Conservation (phyloP, 2,888 invertebrate genomes). For the Macaria notata region DNA sequence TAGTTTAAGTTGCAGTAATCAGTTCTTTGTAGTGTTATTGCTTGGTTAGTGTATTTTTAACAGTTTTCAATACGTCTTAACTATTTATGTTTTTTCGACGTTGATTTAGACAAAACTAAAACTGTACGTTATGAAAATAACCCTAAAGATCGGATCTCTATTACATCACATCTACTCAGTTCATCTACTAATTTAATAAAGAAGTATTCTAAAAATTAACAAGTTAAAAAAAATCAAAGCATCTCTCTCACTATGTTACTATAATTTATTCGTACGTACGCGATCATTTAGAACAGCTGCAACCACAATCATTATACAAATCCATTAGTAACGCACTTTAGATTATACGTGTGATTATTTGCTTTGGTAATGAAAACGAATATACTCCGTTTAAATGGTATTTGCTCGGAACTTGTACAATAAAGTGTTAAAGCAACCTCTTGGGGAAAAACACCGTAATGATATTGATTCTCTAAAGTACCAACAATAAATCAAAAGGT, state of each 20-base stretch:
- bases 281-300: constrained; percentile 64
- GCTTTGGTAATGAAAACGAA: constrained; percentile 54
- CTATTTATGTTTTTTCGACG: too few relatives aligned
- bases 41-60: too few relatives aligned
- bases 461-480: constrained; percentile 4
- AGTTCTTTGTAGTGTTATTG: too few relatives aligned
- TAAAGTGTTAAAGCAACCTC: constrained; percentile 23
- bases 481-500: not conserved
- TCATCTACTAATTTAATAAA: too few relatives aligned
- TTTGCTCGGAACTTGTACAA: constrained; percentile 34
- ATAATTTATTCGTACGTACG: constrained; percentile 29
- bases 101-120: too few relatives aligned
- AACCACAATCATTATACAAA: constrained; percentile 63
- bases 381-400: constrained; percentile 42
- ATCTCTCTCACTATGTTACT: constrained; percentile 3
- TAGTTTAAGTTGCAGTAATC: too few relatives aligned
- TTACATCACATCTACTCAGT: too few relatives aligned
- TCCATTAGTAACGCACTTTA: constrained; percentile 58
- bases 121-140: too few relatives aligned
- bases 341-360: constrained; percentile 52
- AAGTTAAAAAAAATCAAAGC: too few relatives aligned
- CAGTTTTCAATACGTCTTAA: too few relatives aligned
- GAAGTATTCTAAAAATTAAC: too few relatives aligned
- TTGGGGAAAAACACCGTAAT: constrained; percentile 17
- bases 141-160: too few relatives aligned